Base-by-base conservation (phyloP, 2,797 vertebrate species). In the Leucoraja ocellata region DNA sequence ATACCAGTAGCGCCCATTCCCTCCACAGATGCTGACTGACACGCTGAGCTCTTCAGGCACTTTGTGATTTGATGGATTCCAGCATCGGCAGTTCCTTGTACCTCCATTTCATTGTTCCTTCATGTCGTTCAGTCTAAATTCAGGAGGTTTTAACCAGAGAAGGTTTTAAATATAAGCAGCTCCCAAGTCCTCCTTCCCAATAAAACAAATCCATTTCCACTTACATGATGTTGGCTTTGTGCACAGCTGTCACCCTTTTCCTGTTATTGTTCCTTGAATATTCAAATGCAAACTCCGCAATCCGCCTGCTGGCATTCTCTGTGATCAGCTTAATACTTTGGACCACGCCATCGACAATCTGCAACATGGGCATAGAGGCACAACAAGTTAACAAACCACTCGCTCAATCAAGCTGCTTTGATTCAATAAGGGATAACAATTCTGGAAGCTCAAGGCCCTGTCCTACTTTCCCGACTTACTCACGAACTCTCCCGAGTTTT, bases 311-410 rank as follows among this genome's bases (percentile, higher is more conserved):
- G 1, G 99, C 99, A 0, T 96, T 95, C 94, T 99, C 99, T 0
- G 98, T 99, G 94, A 99, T 99, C 94, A 99, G 98, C 95, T 99
- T 99, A 95, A 99, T 99, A 93, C 99, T 99, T 94, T 99, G 98
- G 78, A 99, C 99, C 0, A 99, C 98, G 0, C 99, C 99, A 65
- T 99, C 98, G 25, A 99, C 98, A 88, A 99, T 99, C 98, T 99
- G 96, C 80, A 97, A 97, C 39, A 94, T 4, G 79, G 58, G 93
- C 39, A 32, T 1, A 74, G 23, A 46, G 71, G 54, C 36, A 11
- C 90, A 92, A 92, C 74, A 74, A 21, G 21, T 10, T 92, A 74
- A 76, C 68, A 54, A 71, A 39, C 18, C 32, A 21, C 3, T 32
- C 63, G 39, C 32, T 68, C 63, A 91, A 91, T 21, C n/a, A 63